phyloP scores from a whole-genome alignment of 30 jellyfish, hydroid and myxozoan species.

The Chrysaora quinquecirrha region DNA sequence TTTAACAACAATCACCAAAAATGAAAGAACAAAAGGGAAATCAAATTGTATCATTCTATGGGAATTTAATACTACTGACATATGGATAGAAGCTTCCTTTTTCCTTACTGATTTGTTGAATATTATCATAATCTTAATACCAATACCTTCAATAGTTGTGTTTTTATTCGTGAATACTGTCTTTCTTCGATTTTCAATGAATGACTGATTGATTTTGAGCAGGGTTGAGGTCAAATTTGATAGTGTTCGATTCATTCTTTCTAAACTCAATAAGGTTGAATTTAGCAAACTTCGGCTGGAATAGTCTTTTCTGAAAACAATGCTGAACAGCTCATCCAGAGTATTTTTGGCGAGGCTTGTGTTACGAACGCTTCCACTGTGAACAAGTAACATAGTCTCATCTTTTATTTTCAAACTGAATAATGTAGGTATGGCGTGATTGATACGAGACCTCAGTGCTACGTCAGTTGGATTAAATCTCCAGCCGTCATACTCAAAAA shows the following conservation, averaged over 20 bases:
- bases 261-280: slow-evolving; percentile 22
- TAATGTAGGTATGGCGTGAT: neutral
- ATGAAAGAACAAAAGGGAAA: too few species aligned
- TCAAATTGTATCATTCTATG: too few species aligned
- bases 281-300: slow-evolving; percentile 57
- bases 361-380: neutral
- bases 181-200: slow-evolving; percentile 3
- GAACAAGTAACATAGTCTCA: slow-evolving; percentile 25
- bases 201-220: slow-evolving; percentile 19
- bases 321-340: slow-evolving; percentile 24
- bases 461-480: slow-evolving; percentile 64
- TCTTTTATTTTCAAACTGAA: slow-evolving; percentile 20
- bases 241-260: slow-evolving; percentile 55
- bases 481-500: slow-evolving; percentile 93
- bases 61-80: too few species aligned
- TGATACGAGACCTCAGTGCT: slow-evolving; percentile 33
- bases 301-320: slow-evolving; percentile 41
- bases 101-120: too few species aligned
- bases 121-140: too few species aligned
- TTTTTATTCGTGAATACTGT: slow-evolving; percentile 66
- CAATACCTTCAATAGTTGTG: slow-evolving; percentile 19
- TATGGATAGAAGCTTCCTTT: too few species aligned
- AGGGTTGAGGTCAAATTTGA: slow-evolving; percentile 11
- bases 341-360: neutral
- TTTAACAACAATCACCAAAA: too few species aligned